These are phyloP conservation scores for Diachrysia chrysitis DNA, from an alignment of 2,888 invertebrate genomes.

Conservation along the genomic window DNA sequence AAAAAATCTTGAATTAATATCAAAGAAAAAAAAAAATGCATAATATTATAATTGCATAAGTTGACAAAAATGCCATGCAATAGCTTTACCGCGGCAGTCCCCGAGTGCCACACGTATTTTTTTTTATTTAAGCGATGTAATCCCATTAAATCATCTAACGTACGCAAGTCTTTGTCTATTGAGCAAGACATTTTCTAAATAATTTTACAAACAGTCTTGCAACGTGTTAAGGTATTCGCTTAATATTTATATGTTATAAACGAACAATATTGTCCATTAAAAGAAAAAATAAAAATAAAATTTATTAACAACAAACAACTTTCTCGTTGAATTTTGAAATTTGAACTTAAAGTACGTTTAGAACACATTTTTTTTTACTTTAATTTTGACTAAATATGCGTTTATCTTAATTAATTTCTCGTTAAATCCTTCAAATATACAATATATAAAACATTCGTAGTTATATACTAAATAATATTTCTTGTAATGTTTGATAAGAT, in stretches of 20 bases:
- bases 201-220: conserved; percentile 43
- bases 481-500: conserved; percentile 16
- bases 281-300: no score
- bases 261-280: no score
- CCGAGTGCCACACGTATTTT: no score
- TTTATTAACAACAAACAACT: no score
- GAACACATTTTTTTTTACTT: background rate
- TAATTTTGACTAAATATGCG: conserved; percentile 9
- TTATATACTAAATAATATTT: conserved; percentile 49
- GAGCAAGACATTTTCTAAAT: conserved; percentile 50
- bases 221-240: conserved; percentile 11
- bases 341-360: background rate
- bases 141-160: conserved; percentile 39
- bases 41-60: no score
- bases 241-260: background rate
- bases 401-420: conserved; percentile 14
- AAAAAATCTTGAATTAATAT: no score
- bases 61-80: no score
- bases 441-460: conserved; percentile 32
- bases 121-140: no score
- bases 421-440: conserved; percentile 34
- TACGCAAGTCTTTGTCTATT: conserved; percentile 43
- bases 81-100: no score
- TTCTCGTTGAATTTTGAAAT: background rate
- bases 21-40: no score